Evolutionary conservation across 2,888 invertebrate species (phyloP), one percentile per base, ranked within the genome.

Genomic region (Zhengitettix transpicula): DNA sequence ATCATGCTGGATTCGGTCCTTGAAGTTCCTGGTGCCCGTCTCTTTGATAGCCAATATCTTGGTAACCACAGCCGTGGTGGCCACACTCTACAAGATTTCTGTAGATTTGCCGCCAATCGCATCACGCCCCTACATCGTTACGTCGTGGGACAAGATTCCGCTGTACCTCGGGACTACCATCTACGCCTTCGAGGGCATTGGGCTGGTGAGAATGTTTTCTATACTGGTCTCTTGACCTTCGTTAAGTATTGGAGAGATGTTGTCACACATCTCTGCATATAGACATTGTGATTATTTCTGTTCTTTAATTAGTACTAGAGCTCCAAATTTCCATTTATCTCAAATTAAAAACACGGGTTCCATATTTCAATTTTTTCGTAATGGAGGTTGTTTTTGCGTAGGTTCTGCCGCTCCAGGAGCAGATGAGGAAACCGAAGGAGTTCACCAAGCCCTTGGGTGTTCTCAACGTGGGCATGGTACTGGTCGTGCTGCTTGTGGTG

Each of bases 101-200:
- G 80, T 81, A 66, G 85, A 87, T 67, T 73, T 94, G 51, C 89
- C 89, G 0, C 70, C 82, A 0, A 71, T 85, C 0, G 67, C 74
- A 0, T 75, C 80, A 51, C 78, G 87, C 62, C 72, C 71, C 0
- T 82, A 81, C 64, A 7, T 28, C 28, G 73, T 87, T 14, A 84
- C 84, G 0, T 55, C 64, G 16, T 64, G 64, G 60, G 69, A 72
- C 61, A 78, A 78, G 62, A 74, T 89, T 61, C 96, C 98, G 0
- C 75, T 98, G 14, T 98, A 89, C 72, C 95, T 98, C 70, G 97
- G 97, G 55, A 97, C 96, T 0, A 93, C 92, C 40, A 83, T 99
- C 60, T 99, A 91, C 73, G 90, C 97, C 7, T 98, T 97, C 70
- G 98, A 98, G 77, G 98, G 96, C 63, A 97, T 98, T 65, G 89